Percentiles rank a stretch among this genome's conserved stretches.
phyloP scores from a whole-genome alignment of 2,888 invertebrate genomes.

The Orthonevra nobilis region DNA sequence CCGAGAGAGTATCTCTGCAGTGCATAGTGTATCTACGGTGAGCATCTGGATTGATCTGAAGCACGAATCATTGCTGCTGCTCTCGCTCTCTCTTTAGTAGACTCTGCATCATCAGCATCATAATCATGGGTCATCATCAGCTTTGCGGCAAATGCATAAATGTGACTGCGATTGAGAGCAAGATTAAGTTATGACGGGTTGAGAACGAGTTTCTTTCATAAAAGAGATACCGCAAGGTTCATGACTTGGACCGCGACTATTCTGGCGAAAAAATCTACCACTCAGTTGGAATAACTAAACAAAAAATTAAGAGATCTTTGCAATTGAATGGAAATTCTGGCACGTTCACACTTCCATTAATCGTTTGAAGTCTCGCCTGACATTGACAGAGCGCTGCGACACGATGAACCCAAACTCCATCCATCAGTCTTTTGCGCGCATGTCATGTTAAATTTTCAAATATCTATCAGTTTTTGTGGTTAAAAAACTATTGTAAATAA shows the following conservation, averaged over 20 bases:
- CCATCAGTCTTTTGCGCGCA: slow-evolving; percentile 39
- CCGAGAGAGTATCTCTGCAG: slow-evolving; percentile 12
- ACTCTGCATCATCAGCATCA: slow-evolving; percentile 60
- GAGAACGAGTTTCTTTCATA: slow-evolving; percentile 2
- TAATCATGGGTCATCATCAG: slow-evolving; percentile 61
- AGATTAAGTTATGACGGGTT: slow-evolving; percentile 42
- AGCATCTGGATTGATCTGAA: slow-evolving; percentile 68
- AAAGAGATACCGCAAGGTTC: slow-evolving; percentile 51
- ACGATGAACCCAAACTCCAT: slow-evolving; percentile 40
- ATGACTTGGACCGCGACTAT: slow-evolving; percentile 55
- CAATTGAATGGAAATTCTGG: slow-evolving; percentile 58
- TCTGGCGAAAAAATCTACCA: slow-evolving; percentile 42
- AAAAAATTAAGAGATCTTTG: slow-evolving; percentile 61
- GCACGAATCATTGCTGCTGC: slow-evolving; percentile 64
- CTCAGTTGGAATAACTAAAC: slow-evolving; percentile 23
- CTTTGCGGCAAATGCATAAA: slow-evolving; percentile 17
- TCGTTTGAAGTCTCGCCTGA: slow-evolving; percentile 17
- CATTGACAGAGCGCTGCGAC: slow-evolving; percentile 59
- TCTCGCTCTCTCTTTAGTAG: no score
- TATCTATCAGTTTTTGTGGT: slow-evolving; percentile 2
- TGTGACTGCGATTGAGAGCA: slow-evolving; percentile 56
- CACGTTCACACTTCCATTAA: slow-evolving; percentile 31
- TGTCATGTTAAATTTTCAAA: no score
- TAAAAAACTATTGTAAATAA: slow-evolving; percentile 54
- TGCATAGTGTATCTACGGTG: slow-evolving; percentile 22